A percentile compares a stretch with the other conserved stretches of the same genome.
Evolutionary conservation across 2,113 vertebrate species (phyloP).

Genomic region (Neopipo cinnamomea): DNA sequence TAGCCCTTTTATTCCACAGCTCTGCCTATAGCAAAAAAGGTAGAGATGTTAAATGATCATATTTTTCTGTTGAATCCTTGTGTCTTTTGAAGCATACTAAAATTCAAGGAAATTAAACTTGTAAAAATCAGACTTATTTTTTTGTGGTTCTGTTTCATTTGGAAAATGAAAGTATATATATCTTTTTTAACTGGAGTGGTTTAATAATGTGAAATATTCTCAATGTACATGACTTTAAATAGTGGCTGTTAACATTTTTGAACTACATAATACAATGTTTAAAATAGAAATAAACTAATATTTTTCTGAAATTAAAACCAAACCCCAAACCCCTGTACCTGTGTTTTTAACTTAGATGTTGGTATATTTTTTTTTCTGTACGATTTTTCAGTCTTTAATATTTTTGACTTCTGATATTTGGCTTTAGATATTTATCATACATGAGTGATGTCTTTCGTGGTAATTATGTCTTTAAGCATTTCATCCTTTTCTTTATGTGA

Average conservation of each 20-base stretch:
- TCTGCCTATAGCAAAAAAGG: neutral
- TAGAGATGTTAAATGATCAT: neutral
- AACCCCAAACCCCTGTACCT: neutral
- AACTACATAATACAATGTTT: neutral
- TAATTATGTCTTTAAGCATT: neutral
- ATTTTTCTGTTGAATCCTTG: neutral
- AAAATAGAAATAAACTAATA: neutral
- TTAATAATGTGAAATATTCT: neutral
- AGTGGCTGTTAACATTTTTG: neutral
- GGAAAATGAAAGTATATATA: neutral
- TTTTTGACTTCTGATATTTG: neutral
- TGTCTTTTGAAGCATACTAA: neutral
- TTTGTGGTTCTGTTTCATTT: neutral
- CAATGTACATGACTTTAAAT: neutral
- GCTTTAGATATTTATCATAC: neutral
- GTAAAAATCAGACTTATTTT: neutral
- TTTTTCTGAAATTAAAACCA: neutral
- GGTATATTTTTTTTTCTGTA: neutral
- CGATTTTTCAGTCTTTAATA: neutral
- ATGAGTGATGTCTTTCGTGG: neutral
- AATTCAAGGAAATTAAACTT: neutral
- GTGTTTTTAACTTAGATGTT: neutral
- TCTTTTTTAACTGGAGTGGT: neutral
- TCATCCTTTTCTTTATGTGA: slow-evolving; percentile 41
- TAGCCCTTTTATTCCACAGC: neutral